A percentile compares a stretch with the other conserved stretches of the same genome.
Evolutionary conservation across 2,113 vertebrate species (phyloP).

Genomic region (Pycnonotus jocosus): DNA sequence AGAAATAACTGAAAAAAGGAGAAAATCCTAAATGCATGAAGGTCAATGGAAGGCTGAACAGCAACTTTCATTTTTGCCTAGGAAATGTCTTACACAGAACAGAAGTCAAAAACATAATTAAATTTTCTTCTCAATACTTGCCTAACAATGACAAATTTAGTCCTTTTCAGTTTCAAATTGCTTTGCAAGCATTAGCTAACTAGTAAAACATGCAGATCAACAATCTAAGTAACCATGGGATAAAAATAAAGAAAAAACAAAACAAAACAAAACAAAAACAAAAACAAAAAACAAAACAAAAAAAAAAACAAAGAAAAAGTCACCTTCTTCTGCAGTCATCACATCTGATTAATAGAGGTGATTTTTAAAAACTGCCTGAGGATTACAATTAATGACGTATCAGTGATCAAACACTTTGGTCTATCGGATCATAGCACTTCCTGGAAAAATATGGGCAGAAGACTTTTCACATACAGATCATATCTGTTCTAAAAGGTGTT

Average conservation of each 20-base stretch:
- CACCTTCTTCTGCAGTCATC: neutral
- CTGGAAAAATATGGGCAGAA: neutral
- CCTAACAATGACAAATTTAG: neutral
- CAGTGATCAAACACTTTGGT: neutral
- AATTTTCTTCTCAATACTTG: neutral
- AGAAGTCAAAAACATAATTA: neutral
- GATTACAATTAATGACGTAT: neutral
- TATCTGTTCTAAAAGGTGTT: neutral
- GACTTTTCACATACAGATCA: neutral
- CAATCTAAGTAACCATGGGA: neutral
- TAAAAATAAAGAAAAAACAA: neutral
- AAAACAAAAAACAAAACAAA: neutral
- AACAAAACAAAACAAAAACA: neutral
- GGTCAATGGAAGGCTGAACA: neutral
- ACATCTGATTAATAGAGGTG: neutral
- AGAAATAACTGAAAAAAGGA: neutral
- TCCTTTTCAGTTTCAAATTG: neutral
- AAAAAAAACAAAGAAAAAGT: neutral
- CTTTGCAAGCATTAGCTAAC: neutral
- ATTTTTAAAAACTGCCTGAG: neutral
- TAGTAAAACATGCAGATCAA: neutral
- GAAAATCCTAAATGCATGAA: neutral
- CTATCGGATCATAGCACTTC: neutral
- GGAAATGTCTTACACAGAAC: neutral
- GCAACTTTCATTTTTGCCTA: neutral